These are phyloP conservation scores for Pempheris klunzingeri DNA, from an alignment of 2,797 vertebrate species.

Conservation along the genomic window DNA sequence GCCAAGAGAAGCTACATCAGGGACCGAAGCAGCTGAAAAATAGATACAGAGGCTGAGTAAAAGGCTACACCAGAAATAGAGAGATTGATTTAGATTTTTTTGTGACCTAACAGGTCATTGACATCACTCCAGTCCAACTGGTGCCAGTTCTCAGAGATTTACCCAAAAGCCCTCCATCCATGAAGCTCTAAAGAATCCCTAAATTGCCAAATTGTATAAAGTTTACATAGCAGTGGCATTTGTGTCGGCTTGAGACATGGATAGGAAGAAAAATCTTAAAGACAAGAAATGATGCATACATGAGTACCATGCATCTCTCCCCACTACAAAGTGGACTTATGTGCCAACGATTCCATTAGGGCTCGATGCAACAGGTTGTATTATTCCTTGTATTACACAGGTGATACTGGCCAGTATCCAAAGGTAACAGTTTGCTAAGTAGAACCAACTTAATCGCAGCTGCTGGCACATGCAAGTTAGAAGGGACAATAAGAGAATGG, in stretches of 20 bases:
- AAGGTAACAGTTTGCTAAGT: constrained; percentile 28
- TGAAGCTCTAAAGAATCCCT: constrained; percentile 13
- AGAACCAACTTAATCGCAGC: constrained; percentile 20
- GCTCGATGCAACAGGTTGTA: constrained; percentile 47
- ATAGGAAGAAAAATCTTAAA: not conserved
- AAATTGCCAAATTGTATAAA: constrained; percentile 14
- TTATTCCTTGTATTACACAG: constrained; percentile 30
- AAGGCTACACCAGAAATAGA: constrained; percentile 58
- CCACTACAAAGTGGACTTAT: constrained; percentile 17
- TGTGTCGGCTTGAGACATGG: not conserved
- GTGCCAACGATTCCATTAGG: constrained; percentile 36
- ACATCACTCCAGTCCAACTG: constrained; percentile 37
- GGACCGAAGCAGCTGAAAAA: constrained; percentile 46
- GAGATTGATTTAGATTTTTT: constrained; percentile 49
- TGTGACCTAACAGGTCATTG: constrained; percentile 59
- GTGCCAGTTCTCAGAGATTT: constrained; percentile 61
- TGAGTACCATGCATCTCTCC: not conserved
- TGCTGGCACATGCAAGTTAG: constrained; percentile 36
- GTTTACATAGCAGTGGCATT: constrained; percentile 32
- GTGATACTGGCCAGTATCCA: constrained; percentile 6
- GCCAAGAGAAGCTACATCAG: constrained; percentile 3
- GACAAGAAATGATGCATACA: constrained; percentile 4
- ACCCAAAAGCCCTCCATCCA: constrained; percentile 18
- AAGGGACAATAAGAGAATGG: constrained; percentile 33
- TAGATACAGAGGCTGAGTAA: constrained; percentile 43